Evolutionary conservation across 2,888 invertebrate species (phyloP), one percentile per base, ranked within the genome.

Genomic region (Callimorpha dominula): DNA sequence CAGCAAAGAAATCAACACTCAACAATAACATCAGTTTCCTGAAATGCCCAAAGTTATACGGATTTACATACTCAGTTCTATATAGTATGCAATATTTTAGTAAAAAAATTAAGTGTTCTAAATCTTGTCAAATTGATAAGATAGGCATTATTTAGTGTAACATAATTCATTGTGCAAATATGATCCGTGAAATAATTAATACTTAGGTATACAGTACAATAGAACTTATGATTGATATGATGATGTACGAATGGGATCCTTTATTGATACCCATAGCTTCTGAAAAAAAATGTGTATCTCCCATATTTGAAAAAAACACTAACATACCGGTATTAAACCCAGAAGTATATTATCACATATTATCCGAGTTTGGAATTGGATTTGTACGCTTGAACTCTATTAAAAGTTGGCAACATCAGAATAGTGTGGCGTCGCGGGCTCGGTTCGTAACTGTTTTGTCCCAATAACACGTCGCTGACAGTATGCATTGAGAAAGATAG

Each of bases 331-430:
- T 67, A 81, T 79, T 82, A 81, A 81, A 81, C 73, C 76, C 79
- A 78, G 82, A 81, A 78, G 81, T 80, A 84, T 84, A 85, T 85
- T 85, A 86, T 83, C 82, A 83, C 85, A 84, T 85, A 87, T 86
- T 87, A 86, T 84, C 79, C 74, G 82, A 86, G 87, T 87, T 88
- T 82, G 75, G 74, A 84, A 86, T 84, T 81, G 84, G 87, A 86
- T 87, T 88, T 85, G 82, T 83, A 80, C 81, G 83, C 81, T 86
- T 87, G 85, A 89, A 90, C 89, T 90, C 89, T 85, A 89, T 89
- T 90, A 89, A 90, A 90, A 90, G 90, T 90, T 90, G 84, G 78
- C 76, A 79, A 81, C 72, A 71, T 75, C 65, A 71, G 65, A 68
- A 46, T 65, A 67, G 40, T 57, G 65, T 65, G 62, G 65, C 63